Evolutionary conservation across 2,888 invertebrate species (phyloP).

Genomic region (Fragum whitleyi): DNA sequence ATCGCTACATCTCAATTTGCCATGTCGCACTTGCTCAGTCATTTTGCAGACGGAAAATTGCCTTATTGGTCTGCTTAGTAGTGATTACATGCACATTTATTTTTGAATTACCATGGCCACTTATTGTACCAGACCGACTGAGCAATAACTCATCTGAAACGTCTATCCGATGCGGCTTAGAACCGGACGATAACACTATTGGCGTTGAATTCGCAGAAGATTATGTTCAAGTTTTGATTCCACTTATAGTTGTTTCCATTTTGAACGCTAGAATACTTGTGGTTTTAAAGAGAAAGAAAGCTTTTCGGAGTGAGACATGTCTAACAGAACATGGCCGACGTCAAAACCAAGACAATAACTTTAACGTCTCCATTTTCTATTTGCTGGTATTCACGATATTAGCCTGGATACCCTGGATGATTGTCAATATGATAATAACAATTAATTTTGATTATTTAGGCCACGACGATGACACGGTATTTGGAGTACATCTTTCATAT

Average conservation of each 20-base stretch:
- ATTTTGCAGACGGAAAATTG: constrained; percentile 19
- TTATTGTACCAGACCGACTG: background rate
- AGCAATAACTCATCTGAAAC: background rate
- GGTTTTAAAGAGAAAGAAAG: background rate
- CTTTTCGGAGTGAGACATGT: constrained; percentile 8
- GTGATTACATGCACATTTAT: background rate
- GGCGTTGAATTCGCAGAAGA: background rate
- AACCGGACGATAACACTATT: constrained; percentile 4
- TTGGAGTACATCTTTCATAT: background rate
- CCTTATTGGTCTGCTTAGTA: background rate
- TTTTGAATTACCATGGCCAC: constrained; percentile 9
- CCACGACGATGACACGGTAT: background rate
- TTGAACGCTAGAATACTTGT: constrained; percentile 14
- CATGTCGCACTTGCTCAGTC: background rate
- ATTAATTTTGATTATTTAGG: constrained; percentile 6
- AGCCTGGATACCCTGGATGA: constrained; percentile 19
- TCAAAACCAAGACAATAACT: background rate
- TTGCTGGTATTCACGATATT: constrained; percentile 16
- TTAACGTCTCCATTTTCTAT: constrained; percentile 25
- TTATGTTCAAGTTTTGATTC: constrained; percentile 13
- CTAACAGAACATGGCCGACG: constrained; percentile 12
- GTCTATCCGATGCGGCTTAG: constrained; percentile 7
- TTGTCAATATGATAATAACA: constrained; percentile 5
- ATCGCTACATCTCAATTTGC: constrained; percentile 21
- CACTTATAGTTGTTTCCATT: background rate